Percentiles rank a stretch among this genome's conserved stretches.
These are phyloP conservation scores for Camponotus floridanus DNA, from an alignment of 1,140 invertebrate genomes.

Conservation along the genomic window DNA sequence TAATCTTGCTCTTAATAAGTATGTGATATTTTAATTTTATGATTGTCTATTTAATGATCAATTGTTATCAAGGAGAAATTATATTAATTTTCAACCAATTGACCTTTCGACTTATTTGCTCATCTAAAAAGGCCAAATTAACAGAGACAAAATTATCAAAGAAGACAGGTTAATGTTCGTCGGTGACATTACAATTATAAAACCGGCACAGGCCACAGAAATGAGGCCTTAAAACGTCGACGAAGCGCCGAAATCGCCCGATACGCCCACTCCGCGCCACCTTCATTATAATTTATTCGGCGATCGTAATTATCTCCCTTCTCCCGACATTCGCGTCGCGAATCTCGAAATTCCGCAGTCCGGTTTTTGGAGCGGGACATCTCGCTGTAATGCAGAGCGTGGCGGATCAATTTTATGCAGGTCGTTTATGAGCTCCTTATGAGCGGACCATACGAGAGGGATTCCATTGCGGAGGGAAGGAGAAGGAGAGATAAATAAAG, in stretches of 20 bases:
- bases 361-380: conserved; percentile 43
- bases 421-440: conserved; percentile 77
- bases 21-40: background rate
- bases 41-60: background rate
- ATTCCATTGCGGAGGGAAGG: background rate
- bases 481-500: background rate
- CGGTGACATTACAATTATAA: conserved; percentile 35
- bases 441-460: conserved; percentile 44
- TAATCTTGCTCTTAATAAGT: background rate
- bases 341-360: conserved; percentile 38
- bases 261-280: conserved; percentile 3
- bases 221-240: conserved; percentile 22
- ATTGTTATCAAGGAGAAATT: background rate
- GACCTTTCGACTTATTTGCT: background rate
- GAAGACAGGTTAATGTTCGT: conserved; percentile 22
- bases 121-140: conserved; percentile 14
- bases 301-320: conserved; percentile 36
- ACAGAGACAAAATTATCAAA: conserved; percentile 46
- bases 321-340: background rate
- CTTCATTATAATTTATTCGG: conserved; percentile 54
- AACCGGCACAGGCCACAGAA: background rate
- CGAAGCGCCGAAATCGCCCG: conserved; percentile 36
- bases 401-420: conserved; percentile 78
- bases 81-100: background rate
- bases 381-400: conserved; percentile 34